Evolutionary conservation across 2,797 vertebrate species (phyloP), one percentile per base, ranked within the genome.

Genomic region (Ataeniobius toweri): DNA sequence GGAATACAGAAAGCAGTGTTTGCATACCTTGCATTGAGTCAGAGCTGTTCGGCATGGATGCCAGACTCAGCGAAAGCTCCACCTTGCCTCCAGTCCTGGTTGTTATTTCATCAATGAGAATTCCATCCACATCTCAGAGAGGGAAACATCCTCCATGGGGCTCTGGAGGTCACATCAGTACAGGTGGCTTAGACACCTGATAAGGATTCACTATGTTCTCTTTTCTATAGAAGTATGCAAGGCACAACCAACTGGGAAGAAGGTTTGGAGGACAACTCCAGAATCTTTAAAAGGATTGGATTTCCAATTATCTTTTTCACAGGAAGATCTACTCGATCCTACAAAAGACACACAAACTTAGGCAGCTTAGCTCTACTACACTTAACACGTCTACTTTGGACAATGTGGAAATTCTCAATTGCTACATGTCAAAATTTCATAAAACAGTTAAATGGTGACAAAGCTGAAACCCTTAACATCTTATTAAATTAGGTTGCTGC

Each of bases 401-500:
- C 5, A 72, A 12, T 36, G 13, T 26, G 16, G 14, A 39, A 65
- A 53, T 51, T 51, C 20, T 3, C 18, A 67, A 53, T 22, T 16
- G 5, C 4, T 12, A 46, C 26, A 39, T 76, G 5, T 59, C 48
- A 18, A 84, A 82, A 71, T 80, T 77, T 80, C 72, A 55, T 56
- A 71, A 87, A 73, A 51, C 20, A 79, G 48, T 78, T 68, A 75
- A 81, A 68, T 77, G 72, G 88, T 85, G 85, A 88, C 77, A 80
- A 80, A 41, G 77, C 75, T 82, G 65, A 83, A 89, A 85, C 59
- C 53, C 85, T 81, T 39, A 83, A 73, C 26, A 68, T 22, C 50
- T 67, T 71, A 86, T 86, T 82, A 74, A 78, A 89, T 87, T 79
- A 87, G 63, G 72, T 73, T 80, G 63, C 71, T 75, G 73, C 80